Conservation (phyloP, 2,888 invertebrate genomes). For the Meghimatium bilineatum region DNA sequence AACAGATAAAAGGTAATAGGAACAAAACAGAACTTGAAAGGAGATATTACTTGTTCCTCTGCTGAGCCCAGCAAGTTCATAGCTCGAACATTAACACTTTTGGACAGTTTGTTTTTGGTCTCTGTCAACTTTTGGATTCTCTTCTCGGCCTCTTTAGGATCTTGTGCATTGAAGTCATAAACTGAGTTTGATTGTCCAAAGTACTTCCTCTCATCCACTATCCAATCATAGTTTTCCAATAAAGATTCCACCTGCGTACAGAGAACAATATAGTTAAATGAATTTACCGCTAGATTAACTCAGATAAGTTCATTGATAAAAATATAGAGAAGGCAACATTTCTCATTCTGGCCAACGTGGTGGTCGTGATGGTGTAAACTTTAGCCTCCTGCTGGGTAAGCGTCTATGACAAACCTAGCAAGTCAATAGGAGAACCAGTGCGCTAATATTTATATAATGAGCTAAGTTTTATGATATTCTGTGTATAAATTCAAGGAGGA, state of each 20-base stretch:
- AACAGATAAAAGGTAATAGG: neutral
- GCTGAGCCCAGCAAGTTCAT: constrained; percentile 91
- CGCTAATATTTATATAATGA: too few species aligned
- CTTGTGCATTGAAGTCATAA: constrained; percentile 79
- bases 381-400: too few species aligned
- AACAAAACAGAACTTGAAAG: neutral
- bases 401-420: too few species aligned
- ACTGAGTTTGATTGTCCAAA: constrained; percentile 82
- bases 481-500: too few species aligned
- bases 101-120: constrained; percentile 77
- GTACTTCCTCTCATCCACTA: constrained; percentile 85
- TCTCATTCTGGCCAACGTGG: too few species aligned
- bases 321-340: too few species aligned
- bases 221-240: constrained; percentile 82
- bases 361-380: too few species aligned
- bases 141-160: constrained; percentile 83
- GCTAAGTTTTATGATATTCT: too few species aligned
- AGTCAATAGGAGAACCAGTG: too few species aligned
- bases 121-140: constrained; percentile 82
- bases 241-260: constrained; percentile 70
- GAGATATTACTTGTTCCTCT: constrained; percentile 84
- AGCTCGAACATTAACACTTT: constrained; percentile 86
- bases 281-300: too few species aligned
- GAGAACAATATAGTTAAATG: neutral
- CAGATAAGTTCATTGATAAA: too few species aligned